Conservation (phyloP, 2,888 invertebrate species). For the Tanytarsus gracilentus region DNA sequence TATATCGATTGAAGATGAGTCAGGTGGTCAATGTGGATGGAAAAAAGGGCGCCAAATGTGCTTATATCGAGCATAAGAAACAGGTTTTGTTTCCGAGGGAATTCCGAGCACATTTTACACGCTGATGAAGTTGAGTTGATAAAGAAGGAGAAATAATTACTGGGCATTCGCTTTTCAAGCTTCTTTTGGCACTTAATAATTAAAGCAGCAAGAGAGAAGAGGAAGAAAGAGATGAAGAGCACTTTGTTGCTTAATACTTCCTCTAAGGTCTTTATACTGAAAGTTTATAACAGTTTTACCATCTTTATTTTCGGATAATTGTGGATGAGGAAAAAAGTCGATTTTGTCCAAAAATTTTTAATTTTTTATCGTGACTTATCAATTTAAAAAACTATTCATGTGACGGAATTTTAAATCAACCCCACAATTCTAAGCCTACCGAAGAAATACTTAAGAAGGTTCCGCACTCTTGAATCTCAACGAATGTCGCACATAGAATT, state of each 20-base stretch:
- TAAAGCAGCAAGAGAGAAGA: background rate
- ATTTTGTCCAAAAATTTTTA: too few species aligned
- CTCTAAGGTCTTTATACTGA: background rate
- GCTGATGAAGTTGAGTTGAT: background rate
- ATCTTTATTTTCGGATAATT: too few species aligned
- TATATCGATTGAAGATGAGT: background rate
- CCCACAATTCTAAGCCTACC: too few species aligned
- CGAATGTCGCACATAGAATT: too few species aligned
- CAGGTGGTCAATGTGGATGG: background rate
- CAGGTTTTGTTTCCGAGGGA: background rate
- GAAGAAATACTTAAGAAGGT: too few species aligned
- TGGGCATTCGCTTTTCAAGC: background rate
- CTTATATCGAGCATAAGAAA: background rate
- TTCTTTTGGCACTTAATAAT: background rate
- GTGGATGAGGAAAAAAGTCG: too few species aligned
- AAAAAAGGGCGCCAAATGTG: slow-evolving; percentile 10
- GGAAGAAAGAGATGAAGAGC: background rate
- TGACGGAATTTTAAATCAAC: too few species aligned
- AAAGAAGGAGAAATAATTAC: background rate
- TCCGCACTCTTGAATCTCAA: too few species aligned
- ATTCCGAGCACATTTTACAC: background rate
- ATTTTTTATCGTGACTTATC: too few species aligned
- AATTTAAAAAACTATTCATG: too few species aligned
- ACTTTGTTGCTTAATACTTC: slow-evolving; percentile 3
- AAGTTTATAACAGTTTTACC: background rate